Conservation (phyloP, 2,797 vertebrate species). For the Rhadinocentrus ornatus region DNA sequence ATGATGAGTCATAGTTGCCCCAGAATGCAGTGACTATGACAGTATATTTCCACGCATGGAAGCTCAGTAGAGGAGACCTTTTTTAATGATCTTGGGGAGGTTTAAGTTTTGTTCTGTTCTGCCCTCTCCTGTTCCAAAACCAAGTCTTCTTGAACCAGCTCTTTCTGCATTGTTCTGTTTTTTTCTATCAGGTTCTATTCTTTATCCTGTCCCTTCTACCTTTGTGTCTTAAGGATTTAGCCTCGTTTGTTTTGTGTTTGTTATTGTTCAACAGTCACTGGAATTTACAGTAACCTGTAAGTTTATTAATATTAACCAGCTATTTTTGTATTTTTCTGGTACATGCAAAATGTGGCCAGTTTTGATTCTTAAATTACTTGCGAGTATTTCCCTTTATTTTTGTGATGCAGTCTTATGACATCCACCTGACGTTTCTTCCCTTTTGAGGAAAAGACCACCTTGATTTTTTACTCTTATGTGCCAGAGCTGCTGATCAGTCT, state of each 20-base stretch:
- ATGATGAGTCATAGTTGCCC: constrained; percentile 41
- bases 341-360: too few relatives aligned
- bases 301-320: too few relatives aligned
- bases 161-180: not conserved
- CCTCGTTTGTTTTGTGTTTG: not conserved
- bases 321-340: too few relatives aligned
- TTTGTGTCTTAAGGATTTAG: not conserved
- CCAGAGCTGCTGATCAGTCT: too few relatives aligned
- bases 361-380: too few relatives aligned
- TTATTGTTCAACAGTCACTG: too few relatives aligned
- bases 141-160: not conserved
- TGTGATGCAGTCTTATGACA: too few relatives aligned
- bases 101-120: not conserved
- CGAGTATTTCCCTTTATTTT: too few relatives aligned
- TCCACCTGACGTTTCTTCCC: too few relatives aligned
- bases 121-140: not conserved
- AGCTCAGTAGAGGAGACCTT: constrained; percentile 7
- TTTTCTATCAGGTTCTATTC: not conserved
- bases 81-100: not conserved
- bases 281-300: too few relatives aligned
- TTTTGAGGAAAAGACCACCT: too few relatives aligned
- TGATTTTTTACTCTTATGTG: too few relatives aligned
- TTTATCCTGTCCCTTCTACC: not conserved
- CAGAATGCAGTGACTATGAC: constrained; percentile 36
- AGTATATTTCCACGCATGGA: constrained; percentile 14